Evolutionary conservation across 2,888 invertebrate genomes (phyloP), one percentile per base, ranked within the genome.

Genomic region (Clitarchus hookeri): DNA sequence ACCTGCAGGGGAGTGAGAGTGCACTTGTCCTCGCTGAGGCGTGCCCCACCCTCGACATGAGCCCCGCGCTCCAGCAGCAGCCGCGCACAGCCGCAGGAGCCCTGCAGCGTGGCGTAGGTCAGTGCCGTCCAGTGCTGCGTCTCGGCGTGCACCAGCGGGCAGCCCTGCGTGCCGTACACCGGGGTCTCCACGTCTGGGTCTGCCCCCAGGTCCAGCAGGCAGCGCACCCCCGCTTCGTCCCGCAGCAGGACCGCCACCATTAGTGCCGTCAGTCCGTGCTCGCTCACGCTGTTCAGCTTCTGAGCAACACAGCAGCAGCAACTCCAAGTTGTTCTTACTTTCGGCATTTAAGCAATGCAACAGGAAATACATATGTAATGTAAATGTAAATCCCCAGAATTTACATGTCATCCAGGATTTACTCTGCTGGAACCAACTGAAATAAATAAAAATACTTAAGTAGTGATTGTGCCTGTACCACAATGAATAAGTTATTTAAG

Each of bases 1-100:
- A 96, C 95, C 92, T 98, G 98, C 53, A 98, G 91, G 0, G 98
- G 98, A 0, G 98, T 98, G 84, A 98, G 93, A 0, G 97, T 97
- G 90, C 96, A 96, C 89, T 96, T 96, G 89, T 97, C 97, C 90
- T 97, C 97, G 44, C 96, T 96, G 9, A 95, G 91, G 6, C 95
- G 94, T 0, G 96, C 96, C 0, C 97, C 97, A 0, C 97, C 98
- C 91, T 98, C 98, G 0, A 97, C 96, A 84, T 95, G 93, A 0
- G 97, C 97, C 0, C 97, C 97, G 27, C 95, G 94, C 87, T 97
- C 96, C 86, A 98, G 91, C 44, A 97, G 92, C 86, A 96, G 93
- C 88, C 93, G 91, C 0, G 93, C 93, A 83, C 93, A 93, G 82
- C 88, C 91, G 90, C 84, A 91, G 91, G 88, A 93, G 91, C 79